phyloP scores from a whole-genome alignment of 2,888 invertebrate genomes.

The Baronia brevicornis region DNA sequence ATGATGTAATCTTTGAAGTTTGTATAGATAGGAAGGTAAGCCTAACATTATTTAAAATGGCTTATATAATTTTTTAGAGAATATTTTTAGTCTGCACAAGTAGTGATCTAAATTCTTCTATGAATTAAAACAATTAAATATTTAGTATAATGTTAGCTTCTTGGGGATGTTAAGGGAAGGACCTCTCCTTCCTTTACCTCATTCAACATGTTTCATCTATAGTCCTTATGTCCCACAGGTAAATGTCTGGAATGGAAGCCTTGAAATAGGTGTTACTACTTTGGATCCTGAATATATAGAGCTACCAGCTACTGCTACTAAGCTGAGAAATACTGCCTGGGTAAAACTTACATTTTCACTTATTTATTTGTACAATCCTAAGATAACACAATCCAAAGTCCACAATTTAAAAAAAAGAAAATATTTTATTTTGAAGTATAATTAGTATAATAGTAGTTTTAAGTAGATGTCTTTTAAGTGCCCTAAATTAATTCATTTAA shows the following conservation, averaged over 20 bases:
- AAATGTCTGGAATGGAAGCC: conserved; percentile 94
- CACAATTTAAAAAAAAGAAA: not conserved
- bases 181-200: conserved; percentile 4
- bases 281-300: conserved; percentile 91
- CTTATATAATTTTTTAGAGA: not conserved
- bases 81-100: not conserved
- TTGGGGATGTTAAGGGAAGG: no score
- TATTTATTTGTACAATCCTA: not conserved
- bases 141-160: no score
- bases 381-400: not conserved
- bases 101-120: not conserved
- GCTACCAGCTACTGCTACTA: conserved; percentile 89
- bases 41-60: not conserved
- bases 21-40: conserved; percentile 91
- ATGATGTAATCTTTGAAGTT: conserved; percentile 90
- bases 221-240: no score
- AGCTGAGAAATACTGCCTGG: conserved; percentile 89
- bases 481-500: no score
- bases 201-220: conserved; percentile 15
- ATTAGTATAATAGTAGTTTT: no score
- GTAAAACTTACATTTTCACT: conserved; percentile 36
- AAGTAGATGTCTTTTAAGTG: no score
- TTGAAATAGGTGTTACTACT: conserved; percentile 94
- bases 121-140: no score
- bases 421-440: no score